These are phyloP conservation scores for Aspidiotus destructor DNA, from an alignment of 2,888 invertebrate genomes.

Conservation along the genomic window DNA sequence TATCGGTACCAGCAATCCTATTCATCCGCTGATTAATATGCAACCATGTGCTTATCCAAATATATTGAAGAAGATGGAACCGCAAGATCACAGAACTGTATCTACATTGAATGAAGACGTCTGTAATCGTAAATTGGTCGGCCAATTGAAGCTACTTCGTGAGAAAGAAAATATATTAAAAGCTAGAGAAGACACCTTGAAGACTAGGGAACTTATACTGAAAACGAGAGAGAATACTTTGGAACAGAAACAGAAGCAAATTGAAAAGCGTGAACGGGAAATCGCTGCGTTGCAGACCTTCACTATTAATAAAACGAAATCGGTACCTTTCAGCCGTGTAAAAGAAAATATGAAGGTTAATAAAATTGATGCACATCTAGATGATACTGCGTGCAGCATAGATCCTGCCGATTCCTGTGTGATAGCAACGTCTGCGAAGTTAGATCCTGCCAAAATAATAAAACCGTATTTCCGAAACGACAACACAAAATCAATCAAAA, in stretches of 20 bases:
- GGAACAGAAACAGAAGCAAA: slow-evolving; percentile 17
- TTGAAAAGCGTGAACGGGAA: slow-evolving; percentile 19
- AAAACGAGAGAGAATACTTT: slow-evolving; percentile 12
- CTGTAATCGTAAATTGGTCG: slow-evolving; percentile 17
- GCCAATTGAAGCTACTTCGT: slow-evolving; percentile 15
- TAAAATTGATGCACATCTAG: background rate
- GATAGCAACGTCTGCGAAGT: slow-evolving; percentile 42
- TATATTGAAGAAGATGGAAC: background rate
- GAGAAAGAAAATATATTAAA: slow-evolving; percentile 14
- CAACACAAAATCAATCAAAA: too few relatives aligned
- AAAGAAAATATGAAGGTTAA: background rate
- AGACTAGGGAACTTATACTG: slow-evolving; percentile 8
- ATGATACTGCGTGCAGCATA: slow-evolving; percentile 40
- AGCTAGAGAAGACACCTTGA: slow-evolving; percentile 17
- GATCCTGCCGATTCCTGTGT: slow-evolving; percentile 43
- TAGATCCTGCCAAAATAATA: slow-evolving; percentile 39
- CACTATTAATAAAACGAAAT: background rate
- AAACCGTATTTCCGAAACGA: slow-evolving; percentile 1
- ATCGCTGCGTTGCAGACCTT: background rate
- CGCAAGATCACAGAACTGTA: background rate
- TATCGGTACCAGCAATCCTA: background rate
- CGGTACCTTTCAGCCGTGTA: background rate
- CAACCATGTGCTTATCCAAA: background rate
- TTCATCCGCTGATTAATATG: background rate
- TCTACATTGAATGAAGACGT: slow-evolving; percentile 19